Evolutionary conservation across 2,797 vertebrate species (phyloP), one percentile per base, ranked within the genome.

Genomic region (Macropodus opercularis): DNA sequence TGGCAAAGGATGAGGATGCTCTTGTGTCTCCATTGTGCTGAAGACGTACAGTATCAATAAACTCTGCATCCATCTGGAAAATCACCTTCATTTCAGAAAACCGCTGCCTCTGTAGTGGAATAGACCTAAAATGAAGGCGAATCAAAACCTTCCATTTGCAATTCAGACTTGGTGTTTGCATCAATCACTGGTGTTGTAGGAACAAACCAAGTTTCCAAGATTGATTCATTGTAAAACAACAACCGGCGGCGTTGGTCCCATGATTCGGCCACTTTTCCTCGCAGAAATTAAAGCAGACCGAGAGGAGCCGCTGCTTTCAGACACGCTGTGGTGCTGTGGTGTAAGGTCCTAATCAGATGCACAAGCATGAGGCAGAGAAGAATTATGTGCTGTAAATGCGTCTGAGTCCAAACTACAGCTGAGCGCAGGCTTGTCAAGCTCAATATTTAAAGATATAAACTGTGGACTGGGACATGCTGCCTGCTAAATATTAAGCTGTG

Each of bases 21-120:
- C 59, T 48, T 17, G 22, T 41, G 47, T 63, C 55, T 21, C 57
- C 41, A 58, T 58, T 59, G 38, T 59, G 58, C 48, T 43, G 51
- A 47, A 41, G 29, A 62, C 36, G 50, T 0, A 13, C 11, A 3
- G 3, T 54, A 21, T 58, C 18, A 41, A 59, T 55, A 69, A 53
- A 43, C 35, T 24, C 8, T 3, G 31, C 8, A 32, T 55, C 63
- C 41, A 54, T 54, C 41, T 49, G 50, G 23, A 63, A 54, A 69
- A 55, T 26, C 19, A 27, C 11, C 38, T 23, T 59, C 15, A 34
- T 54, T 40, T 63, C 8, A 34, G 35, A 46, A 64, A 60, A 52
- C 0, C 12, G 55, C 42, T 54, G 27, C 31, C 14, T 29, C 38
- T 29, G 55, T 43, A 47, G 8, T 6, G 15, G 18, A n/a, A 38